phyloP scores from a whole-genome alignment of 1,140 invertebrate genomes.

The Drosophila bifasciata region DNA sequence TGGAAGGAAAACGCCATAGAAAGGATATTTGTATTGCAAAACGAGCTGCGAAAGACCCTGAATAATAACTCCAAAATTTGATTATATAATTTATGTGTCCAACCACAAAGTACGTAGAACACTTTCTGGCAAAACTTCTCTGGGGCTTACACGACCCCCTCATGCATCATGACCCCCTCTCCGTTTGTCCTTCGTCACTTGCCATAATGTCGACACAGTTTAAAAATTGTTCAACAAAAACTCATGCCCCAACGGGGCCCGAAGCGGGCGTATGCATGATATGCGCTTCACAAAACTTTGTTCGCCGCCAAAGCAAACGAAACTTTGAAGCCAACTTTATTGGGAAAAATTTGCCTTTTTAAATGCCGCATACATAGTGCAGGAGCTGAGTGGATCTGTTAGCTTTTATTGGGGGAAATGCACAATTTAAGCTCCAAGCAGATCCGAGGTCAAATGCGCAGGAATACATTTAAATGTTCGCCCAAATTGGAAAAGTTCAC shows the following conservation, averaged over 20 bases:
- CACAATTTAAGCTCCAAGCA: neutral
- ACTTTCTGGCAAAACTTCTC: constrained; percentile 3
- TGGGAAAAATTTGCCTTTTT: neutral
- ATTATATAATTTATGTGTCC: constrained; percentile 7
- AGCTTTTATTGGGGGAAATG: constrained; percentile 6
- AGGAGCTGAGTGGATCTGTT: too few species aligned
- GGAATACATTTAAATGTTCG: constrained; percentile 29
- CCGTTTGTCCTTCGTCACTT: neutral
- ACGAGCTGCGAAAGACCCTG: too few species aligned
- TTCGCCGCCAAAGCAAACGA: neutral
- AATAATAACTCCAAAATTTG: too few species aligned
- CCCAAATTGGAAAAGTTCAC: constrained; percentile 31
- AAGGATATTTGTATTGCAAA: neutral
- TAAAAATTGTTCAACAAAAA: constrained; percentile 26
- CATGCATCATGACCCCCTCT: too few species aligned
- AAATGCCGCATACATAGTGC: too few species aligned
- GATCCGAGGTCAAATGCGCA: constrained; percentile 6
- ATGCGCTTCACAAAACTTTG: constrained; percentile 15
- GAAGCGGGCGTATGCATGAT: constrained; percentile 12
- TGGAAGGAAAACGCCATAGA: too few species aligned
- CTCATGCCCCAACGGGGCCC: constrained; percentile 1
- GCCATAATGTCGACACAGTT: constrained; percentile 8
- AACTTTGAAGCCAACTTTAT: constrained; percentile 5
- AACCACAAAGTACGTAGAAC: neutral
- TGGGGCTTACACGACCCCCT: neutral